Conservation (phyloP, 1,140 invertebrate genomes). For the Nephila pilipes region DNA sequence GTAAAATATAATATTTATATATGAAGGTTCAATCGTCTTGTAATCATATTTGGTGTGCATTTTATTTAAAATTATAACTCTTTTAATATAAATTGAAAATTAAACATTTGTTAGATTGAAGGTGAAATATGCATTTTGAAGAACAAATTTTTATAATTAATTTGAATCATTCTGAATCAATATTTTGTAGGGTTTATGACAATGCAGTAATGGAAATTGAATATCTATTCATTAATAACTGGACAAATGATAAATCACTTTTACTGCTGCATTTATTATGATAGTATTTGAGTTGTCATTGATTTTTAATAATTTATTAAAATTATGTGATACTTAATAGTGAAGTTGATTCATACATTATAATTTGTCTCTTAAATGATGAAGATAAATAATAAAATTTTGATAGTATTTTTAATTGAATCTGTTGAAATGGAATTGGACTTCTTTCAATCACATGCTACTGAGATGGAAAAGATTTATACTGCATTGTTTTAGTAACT, state of each 20-base stretch:
- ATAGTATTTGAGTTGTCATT: constrained; percentile 93
- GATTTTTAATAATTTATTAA: background rate
- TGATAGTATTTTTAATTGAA: too few species aligned
- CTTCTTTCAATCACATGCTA: too few species aligned
- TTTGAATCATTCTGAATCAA: too few species aligned
- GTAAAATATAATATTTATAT: background rate
- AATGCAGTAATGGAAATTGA: constrained; percentile 99
- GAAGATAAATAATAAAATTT: too few species aligned
- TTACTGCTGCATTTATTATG: constrained; percentile 98
- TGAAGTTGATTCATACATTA: background rate
- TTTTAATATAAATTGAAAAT: background rate
- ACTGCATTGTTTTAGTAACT: too few species aligned
- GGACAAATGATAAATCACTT: constrained; percentile 95
- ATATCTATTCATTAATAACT: constrained; percentile 98
- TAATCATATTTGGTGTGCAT: too few species aligned
- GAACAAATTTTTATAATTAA: too few species aligned
- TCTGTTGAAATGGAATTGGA: too few species aligned
- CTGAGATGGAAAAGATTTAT: too few species aligned
- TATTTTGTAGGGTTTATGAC: constrained; percentile 82
- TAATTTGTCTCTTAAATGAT: too few species aligned
- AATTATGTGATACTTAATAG: background rate
- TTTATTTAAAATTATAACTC: background rate
- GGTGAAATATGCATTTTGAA: too few species aligned
- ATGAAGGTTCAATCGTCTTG: background rate
- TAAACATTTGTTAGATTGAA: too few species aligned